A percentile compares a stretch with the other conserved stretches of the same genome.
Evolutionary conservation across 2,888 invertebrate genomes (phyloP).

Genomic region (Cetonia aurata): DNA sequence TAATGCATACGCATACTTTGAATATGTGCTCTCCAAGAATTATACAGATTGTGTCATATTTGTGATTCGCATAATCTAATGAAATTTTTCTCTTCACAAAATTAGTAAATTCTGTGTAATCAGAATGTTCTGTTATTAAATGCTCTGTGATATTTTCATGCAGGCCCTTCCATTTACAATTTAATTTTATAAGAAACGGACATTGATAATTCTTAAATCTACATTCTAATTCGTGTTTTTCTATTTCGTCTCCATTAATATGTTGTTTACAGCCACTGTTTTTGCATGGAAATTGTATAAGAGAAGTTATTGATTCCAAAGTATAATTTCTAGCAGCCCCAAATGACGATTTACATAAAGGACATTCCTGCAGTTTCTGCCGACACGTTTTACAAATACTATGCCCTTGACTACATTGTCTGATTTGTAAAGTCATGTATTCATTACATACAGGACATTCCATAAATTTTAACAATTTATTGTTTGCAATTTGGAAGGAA

Average conservation of each 20-base stretch:
- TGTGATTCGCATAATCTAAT: conserved; percentile 25
- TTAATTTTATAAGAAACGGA: conserved; percentile 29
- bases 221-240: conserved; percentile 27
- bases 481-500: conserved; percentile 15
- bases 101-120: conserved; percentile 22
- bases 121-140: conserved; percentile 17
- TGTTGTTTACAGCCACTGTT: conserved; percentile 17
- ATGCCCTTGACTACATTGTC: conserved; percentile 24
- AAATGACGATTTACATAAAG: conserved; percentile 25
- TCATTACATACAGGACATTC: conserved; percentile 35
- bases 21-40: conserved; percentile 28
- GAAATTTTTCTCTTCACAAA: conserved; percentile 19
- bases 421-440: conserved; percentile 31
- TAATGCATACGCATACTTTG: conserved; percentile 28
- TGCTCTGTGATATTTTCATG: conserved; percentile 21
- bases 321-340: conserved; percentile 27
- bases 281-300: conserved; percentile 32
- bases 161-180: conserved; percentile 31
- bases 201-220: conserved; percentile 27
- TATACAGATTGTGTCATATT: conserved; percentile 34
- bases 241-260: conserved; percentile 6
- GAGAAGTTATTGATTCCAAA: conserved; percentile 19
- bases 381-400: conserved; percentile 29
- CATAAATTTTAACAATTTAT: conserved; percentile 21
- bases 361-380: conserved; percentile 31